Conservation (phyloP, 2,113 vertebrate genomes). For the Platysternon megacephalum region DNA sequence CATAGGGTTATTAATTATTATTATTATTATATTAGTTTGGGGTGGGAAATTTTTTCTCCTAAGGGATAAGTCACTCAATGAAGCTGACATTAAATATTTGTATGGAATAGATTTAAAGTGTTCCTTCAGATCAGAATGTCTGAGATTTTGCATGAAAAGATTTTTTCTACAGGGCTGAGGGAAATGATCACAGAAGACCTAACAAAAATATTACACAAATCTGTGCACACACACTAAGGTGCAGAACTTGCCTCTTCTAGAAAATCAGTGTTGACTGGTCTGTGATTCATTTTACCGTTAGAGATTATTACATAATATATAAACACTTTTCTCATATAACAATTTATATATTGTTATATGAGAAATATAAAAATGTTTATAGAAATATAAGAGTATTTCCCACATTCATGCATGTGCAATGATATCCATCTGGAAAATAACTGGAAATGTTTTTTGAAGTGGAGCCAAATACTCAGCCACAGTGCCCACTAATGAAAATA, state of each 20-base stretch:
- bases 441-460: neutral
- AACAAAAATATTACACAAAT: neutral
- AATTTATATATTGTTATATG: too few relatives aligned
- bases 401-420: rapidly evolving
- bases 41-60: neutral
- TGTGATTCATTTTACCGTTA: neutral
- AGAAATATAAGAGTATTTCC: neutral
- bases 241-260: neutral
- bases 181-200: rapidly evolving
- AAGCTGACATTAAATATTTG: neutral
- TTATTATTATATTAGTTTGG: neutral
- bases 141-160: neutral
- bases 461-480: neutral
- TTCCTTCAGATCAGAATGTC: neutral
- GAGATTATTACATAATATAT: neutral
- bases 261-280: neutral
- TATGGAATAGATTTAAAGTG: neutral
- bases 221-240: rapidly evolving
- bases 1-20: neutral
- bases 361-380: rapidly evolving
- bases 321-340: neutral
- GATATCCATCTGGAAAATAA: neutral
- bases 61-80: neutral
- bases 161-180: neutral
- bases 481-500: neutral